Evolutionary conservation across 2,113 vertebrate species (phyloP).

Genomic region (Regulus satrapa): DNA sequence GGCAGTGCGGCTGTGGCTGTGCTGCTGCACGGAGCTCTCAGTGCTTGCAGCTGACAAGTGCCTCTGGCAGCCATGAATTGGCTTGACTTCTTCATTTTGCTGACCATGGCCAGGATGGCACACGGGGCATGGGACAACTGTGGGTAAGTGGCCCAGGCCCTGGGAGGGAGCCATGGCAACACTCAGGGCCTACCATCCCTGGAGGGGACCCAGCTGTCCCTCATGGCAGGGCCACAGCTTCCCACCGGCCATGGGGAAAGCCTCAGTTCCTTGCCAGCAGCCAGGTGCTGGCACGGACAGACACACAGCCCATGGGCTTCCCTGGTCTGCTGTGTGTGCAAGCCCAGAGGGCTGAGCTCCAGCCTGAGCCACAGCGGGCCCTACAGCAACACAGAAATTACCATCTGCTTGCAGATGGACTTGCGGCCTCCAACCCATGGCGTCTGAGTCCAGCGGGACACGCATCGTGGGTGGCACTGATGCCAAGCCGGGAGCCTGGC

Average conservation of each 20-base stretch:
- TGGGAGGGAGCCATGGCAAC: background rate
- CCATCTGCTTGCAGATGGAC: background rate
- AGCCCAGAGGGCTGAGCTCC: background rate
- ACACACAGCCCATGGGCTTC: background rate
- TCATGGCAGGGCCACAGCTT: background rate
- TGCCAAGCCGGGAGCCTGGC: background rate
- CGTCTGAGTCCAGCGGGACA: fast-evolving
- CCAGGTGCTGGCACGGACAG: background rate
- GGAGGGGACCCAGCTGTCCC: too few relatives aligned
- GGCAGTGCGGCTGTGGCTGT: background rate
- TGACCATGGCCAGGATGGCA: background rate
- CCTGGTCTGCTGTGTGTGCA: background rate
- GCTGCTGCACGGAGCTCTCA: background rate
- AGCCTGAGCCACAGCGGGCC: background rate
- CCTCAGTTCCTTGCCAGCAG: background rate
- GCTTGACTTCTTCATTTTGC: background rate
- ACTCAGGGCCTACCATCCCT: too few relatives aligned
- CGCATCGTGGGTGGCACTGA: background rate
- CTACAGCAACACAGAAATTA: background rate
- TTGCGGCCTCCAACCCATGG: background rate
- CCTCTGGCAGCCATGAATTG: background rate
- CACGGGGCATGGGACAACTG: background rate
- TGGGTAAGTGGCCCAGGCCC: background rate
- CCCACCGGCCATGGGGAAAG: background rate
- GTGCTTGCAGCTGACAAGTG: background rate